Evolutionary conservation across 2,888 invertebrate genomes (phyloP).

Genomic region (Herminia tarsipennalis): DNA sequence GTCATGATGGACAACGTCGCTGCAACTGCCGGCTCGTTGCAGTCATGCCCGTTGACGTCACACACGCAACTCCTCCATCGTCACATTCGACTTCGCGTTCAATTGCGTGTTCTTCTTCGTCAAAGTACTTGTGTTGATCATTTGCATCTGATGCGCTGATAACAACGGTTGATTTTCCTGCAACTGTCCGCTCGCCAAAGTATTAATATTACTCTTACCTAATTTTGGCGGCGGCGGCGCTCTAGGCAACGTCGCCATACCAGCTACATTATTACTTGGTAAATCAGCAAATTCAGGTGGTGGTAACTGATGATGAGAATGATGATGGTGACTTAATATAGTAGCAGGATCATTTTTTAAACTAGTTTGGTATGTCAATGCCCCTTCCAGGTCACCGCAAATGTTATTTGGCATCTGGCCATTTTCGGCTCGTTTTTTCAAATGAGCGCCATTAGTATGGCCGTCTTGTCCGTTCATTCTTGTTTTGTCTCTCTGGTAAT

Average conservation of each 20-base stretch:
- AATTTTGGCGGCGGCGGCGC: slow-evolving; percentile 92
- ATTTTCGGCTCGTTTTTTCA: slow-evolving; percentile 92
- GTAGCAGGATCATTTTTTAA: slow-evolving; percentile 90
- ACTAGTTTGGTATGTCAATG: slow-evolving; percentile 80
- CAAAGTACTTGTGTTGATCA: slow-evolving; percentile 91
- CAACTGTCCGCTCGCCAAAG: slow-evolving; percentile 85
- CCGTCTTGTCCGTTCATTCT: slow-evolving; percentile 87
- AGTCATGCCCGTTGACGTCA: slow-evolving; percentile 89
- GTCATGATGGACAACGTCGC: slow-evolving; percentile 79
- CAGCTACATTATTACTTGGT: slow-evolving; percentile 87
- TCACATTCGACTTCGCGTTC: slow-evolving; percentile 86
- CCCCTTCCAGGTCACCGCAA: slow-evolving; percentile 92
- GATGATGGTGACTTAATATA: slow-evolving; percentile 90
- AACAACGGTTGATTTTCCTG: slow-evolving; percentile 89
- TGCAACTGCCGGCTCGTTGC: slow-evolving; percentile 84
- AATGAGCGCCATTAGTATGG: slow-evolving; percentile 80
- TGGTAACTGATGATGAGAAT: slow-evolving; percentile 91
- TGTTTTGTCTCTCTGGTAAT: slow-evolving; percentile 95
- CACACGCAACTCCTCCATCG: slow-evolving; percentile 94
- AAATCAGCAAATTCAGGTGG: slow-evolving; percentile 94
- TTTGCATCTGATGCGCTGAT: slow-evolving; percentile 91
- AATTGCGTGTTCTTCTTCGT: slow-evolving; percentile 91
- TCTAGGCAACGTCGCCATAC: slow-evolving; percentile 87
- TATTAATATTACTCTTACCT: slow-evolving; percentile 86
- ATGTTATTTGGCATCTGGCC: slow-evolving; percentile 96